phyloP scores from a whole-genome alignment of 2,113 vertebrate genomes.

The Tapirus terrestris region DNA sequence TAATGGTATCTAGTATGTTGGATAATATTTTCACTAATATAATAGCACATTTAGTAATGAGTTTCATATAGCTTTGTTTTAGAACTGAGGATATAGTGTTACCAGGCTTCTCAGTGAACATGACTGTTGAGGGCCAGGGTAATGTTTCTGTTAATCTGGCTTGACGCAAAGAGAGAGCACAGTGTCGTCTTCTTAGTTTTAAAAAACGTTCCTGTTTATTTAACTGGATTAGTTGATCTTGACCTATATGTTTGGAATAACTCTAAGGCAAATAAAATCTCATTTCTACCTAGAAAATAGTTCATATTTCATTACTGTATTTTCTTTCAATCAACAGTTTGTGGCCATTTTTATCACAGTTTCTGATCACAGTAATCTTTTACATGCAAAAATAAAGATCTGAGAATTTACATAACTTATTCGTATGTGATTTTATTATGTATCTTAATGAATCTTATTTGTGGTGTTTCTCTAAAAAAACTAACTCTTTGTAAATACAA shows the following conservation, averaged over 20 bases:
- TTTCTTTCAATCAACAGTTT: slow-evolving; percentile 55
- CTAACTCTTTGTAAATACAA: slow-evolving; percentile 49
- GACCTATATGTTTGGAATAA: neutral
- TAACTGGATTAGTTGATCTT: slow-evolving; percentile 31
- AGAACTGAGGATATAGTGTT: neutral
- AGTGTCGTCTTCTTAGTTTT: neutral
- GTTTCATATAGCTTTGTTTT: neutral
- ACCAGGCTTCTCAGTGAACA: neutral
- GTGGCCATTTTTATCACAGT: slow-evolving; percentile 34
- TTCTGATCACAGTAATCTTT: slow-evolving; percentile 70
- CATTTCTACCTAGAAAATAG: neutral
- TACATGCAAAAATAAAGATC: slow-evolving; percentile 76
- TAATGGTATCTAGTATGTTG: neutral
- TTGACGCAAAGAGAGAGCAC: neutral
- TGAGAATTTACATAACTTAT: slow-evolving; percentile 56
- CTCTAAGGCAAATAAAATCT: slow-evolving; percentile 32
- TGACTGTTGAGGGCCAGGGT: neutral
- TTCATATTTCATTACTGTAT: slow-evolving; percentile 14
- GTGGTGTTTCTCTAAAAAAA: slow-evolving; percentile 12
- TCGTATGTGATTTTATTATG: slow-evolving; percentile 45
- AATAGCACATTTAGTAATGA: neutral
- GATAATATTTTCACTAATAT: neutral
- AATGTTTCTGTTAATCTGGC: neutral
- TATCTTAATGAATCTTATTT: slow-evolving; percentile 32
- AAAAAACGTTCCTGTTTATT: neutral